Base-by-base conservation (phyloP, 2,797 vertebrate species). In the Gallinago nigripennis region DNA sequence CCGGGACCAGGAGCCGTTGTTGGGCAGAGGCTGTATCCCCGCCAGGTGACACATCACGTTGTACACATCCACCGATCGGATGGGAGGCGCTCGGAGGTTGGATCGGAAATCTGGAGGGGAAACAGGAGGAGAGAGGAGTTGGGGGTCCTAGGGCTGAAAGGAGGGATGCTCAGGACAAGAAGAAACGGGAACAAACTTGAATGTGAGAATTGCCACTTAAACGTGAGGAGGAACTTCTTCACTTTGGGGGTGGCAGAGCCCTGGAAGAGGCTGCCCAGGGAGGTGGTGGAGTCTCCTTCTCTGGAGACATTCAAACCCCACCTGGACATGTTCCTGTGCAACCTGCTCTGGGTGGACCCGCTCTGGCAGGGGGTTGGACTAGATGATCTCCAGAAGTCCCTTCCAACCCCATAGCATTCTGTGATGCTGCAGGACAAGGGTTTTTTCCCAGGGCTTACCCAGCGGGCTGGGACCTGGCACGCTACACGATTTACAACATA, bases 1-100 rank as follows among this genome's bases (percentile, higher is more conserved):
- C 76, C 98, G 97, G 84, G 99, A 98, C 99, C 99, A 99, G 78
- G 99, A 99, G 45, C 99, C 99, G 4, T 99, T 99, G 96, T 99
- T 99, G 84, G 99, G 98, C 96, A 99, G 97, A 0, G 99, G 98
- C 31, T 98, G 43, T 37, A 99, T 94, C 76, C 98, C 98, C 37
- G 98, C 82, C 24, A 98, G 98, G 14, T 95, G 88, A 96, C 99
- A 99, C 99, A 99, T 98, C 84, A 99, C 8, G 33, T 99, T 99
- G 95, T 99, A 99, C 94, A 99, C 90, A 19, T 99, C 99, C 89
- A 99, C 99, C 0, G 98, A 88, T 88, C 98, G 97, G 92, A 99
- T 99, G 13, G 99, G 99, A 64, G 98, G 98, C 0, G 98, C 98
- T 58, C 89, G 97, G 95, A 98, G 97, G 92, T 99, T 98, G 90